A percentile compares a stretch with the other conserved stretches of the same genome.
These are phyloP conservation scores for Ophiothrix spiculata DNA, from an alignment of 35 echinoderm and acorn worm genomes.

Conservation along the genomic window DNA sequence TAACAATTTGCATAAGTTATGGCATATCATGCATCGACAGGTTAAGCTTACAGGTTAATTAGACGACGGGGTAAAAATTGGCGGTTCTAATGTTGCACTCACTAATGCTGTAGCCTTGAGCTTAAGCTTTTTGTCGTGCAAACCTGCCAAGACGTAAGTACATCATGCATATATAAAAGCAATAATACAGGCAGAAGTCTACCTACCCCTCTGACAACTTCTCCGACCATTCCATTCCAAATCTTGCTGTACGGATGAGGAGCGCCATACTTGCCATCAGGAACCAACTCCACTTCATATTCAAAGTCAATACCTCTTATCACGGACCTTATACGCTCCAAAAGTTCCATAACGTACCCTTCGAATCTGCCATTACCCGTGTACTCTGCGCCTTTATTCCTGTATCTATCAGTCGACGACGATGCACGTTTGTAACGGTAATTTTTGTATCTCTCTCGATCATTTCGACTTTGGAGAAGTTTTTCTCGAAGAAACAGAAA, in stretches of 20 bases:
- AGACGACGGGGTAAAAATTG: too few relatives aligned
- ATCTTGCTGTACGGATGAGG: constrained; percentile 39
- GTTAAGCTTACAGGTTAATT: too few relatives aligned
- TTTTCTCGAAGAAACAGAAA: constrained; percentile 37
- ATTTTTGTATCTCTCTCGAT: background rate
- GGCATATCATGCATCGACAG: too few relatives aligned
- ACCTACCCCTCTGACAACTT: constrained; percentile 54
- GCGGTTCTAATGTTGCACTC: too few relatives aligned
- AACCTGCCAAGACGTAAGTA: too few relatives aligned
- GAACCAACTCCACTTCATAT: constrained; percentile 57
- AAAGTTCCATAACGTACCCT: constrained; percentile 66
- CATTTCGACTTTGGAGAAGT: background rate
- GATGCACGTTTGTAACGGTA: constrained; percentile 17
- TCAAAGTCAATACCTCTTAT: constrained; percentile 77
- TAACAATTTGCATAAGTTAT: too few relatives aligned
- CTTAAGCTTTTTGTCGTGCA: too few relatives aligned
- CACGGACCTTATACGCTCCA: constrained; percentile 36
- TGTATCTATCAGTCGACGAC: background rate
- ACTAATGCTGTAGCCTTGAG: too few relatives aligned
- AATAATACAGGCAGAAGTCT: too few relatives aligned
- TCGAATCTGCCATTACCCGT: constrained; percentile 37
- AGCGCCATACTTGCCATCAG: constrained; percentile 57
- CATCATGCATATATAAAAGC: too few relatives aligned
- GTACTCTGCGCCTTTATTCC: background rate
- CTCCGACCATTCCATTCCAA: constrained; percentile 74